Base-by-base conservation (phyloP, 2,113 vertebrate species). In the Coturnix japonica region DNA sequence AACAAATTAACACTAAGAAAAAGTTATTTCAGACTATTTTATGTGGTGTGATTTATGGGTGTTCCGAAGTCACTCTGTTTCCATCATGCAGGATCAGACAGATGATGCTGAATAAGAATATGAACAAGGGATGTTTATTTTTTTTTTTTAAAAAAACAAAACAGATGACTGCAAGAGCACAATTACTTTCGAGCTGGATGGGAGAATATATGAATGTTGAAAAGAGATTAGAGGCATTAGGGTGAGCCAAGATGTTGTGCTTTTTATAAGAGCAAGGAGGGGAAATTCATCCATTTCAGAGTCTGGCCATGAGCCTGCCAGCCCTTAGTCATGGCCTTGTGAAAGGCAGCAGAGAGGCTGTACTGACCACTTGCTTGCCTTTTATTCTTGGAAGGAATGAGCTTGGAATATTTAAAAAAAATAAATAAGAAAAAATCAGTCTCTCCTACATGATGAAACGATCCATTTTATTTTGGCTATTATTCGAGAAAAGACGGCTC, bases 161-260 rank as follows among this genome's bases (percentile, higher is more conserved):
- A 79, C 30, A 61, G 51, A 22, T 31, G 5, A 7, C 53, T 51
- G 75, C 54, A 57, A 33, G 41, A 79, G 59, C 71, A 84, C 66
- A 91, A 1, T 61, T 57, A 76, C 31, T 2, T 88, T 85, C 56
- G 30, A 3, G 20, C 71, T 69, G 87, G 46, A 84, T 3, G 19
- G 80, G 87, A 88, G 59, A 46, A 31, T 33, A 49, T 44, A 8
- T 74, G 92, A 97, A 87, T 63, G 33, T 59, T 93, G 94, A 91
- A 83, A 90, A 92, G 94, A 79, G 88, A 95, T 96, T 87, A 85
- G 75, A 91, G 65, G 82, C 74, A 67, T 15, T 11, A 90, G 91
- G 69, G 33, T 91, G 73, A 96, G 93, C 95, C 92, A 93, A 95
- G 87, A 86, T 91, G 57, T 84, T 90, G 72, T 2, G 44, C 81